Percentiles rank a stretch among this genome's conserved stretches.
phyloP scores from a whole-genome alignment of 92 coral and sea anemone genomes.

The Metridium senile region DNA sequence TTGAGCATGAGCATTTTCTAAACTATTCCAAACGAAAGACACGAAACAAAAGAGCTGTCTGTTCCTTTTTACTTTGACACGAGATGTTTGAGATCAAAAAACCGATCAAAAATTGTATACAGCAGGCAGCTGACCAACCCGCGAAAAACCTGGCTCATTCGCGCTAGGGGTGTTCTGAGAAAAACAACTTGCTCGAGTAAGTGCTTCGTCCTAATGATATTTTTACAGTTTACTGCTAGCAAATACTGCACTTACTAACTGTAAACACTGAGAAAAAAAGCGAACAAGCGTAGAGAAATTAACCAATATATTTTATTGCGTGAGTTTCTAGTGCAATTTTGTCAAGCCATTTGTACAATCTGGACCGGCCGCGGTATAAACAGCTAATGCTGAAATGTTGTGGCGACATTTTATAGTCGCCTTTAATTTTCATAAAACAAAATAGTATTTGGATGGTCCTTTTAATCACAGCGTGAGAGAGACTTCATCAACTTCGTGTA shows the following conservation, averaged over 20 bases:
- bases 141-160: neutral
- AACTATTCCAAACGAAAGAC: neutral
- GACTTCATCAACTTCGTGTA: conserved; percentile 18
- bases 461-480: conserved; percentile 33
- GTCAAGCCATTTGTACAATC: conserved; percentile 23
- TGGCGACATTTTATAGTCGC: conserved; percentile 22
- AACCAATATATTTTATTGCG: neutral
- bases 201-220: neutral
- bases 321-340: conserved; percentile 20
- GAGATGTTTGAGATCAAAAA: neutral
- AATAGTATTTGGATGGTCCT: conserved; percentile 6
- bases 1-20: no score
- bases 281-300: conserved; percentile 14
- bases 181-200: neutral
- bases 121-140: conserved; percentile 11
- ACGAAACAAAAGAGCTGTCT: neutral
- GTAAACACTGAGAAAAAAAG: neutral
- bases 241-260: neutral
- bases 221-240: neutral
- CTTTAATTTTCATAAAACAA: conserved; percentile 7
- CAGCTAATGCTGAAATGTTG: conserved; percentile 18
- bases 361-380: conserved; percentile 24
- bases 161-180: neutral
- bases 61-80: neutral
- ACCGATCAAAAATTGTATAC: neutral